phyloP scores from a whole-genome alignment of 2,888 invertebrate species.

The Digitonthophagus gazella region DNA sequence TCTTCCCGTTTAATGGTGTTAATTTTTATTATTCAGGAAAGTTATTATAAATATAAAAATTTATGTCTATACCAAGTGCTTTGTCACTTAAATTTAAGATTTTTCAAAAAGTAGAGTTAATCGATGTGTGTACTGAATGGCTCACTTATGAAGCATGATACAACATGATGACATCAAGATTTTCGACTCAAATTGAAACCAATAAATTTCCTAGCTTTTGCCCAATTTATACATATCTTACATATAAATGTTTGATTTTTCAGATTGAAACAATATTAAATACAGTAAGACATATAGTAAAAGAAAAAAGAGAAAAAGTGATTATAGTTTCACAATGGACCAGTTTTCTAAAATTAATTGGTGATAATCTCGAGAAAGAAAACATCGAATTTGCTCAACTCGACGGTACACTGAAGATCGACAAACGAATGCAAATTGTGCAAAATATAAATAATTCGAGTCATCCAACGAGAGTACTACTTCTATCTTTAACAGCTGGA shows the following conservation, averaged over 20 bases:
- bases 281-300: conserved; percentile 56
- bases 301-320: conserved; percentile 64
- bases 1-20: too few relatives aligned
- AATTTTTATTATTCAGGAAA: too few relatives aligned
- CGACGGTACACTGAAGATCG: conserved; percentile 72
- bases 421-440: conserved; percentile 68
- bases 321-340: conserved; percentile 95
- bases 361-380: conserved; percentile 57
- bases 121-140: too few relatives aligned
- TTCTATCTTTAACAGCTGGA: conserved; percentile 89
- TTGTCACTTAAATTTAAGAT: too few relatives aligned
- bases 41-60: too few relatives aligned
- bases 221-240: too few relatives aligned
- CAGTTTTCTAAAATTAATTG: conserved; percentile 72
- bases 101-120: too few relatives aligned
- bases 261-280: conserved; percentile 60
- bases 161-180: too few relatives aligned
- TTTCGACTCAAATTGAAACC: too few relatives aligned
- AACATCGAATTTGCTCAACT: conserved; percentile 64
- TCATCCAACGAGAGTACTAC: conserved; percentile 62
- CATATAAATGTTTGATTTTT: conserved; percentile 29
- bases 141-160: too few relatives aligned
- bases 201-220: too few relatives aligned
- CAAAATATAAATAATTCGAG: conserved; percentile 66
- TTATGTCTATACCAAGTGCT: too few relatives aligned